A percentile compares a stretch with the other conserved stretches of the same genome.
Evolutionary conservation across 2,888 invertebrate genomes (phyloP).

Genomic region (Eupithecia vulgata): DNA sequence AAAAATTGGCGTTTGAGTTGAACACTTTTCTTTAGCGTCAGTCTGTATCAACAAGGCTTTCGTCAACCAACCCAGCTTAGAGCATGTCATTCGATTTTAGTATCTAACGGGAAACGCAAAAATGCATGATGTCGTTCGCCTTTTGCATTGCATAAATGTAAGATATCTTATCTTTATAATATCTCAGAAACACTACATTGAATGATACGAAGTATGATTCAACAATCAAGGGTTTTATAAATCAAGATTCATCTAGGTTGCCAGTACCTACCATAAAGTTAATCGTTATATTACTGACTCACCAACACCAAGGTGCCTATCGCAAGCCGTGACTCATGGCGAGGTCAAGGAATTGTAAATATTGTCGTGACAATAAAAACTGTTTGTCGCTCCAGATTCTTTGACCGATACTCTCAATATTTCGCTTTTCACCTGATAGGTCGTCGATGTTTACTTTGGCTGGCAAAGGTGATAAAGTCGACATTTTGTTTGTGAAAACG

Average conservation of each 20-base stretch:
- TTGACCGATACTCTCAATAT: conserved; percentile 33
- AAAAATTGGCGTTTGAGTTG: background rate
- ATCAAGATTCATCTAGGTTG: conserved; percentile 20
- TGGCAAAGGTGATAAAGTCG: background rate
- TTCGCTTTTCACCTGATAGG: conserved; percentile 16
- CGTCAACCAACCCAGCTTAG: background rate
- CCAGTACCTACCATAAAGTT: conserved; percentile 11
- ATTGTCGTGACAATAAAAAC: conserved; percentile 49
- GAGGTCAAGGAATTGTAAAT: conserved; percentile 57
- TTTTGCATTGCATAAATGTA: background rate
- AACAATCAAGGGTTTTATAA: conserved; percentile 6
- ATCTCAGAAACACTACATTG: background rate
- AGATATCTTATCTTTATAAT: background rate
- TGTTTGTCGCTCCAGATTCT: conserved; percentile 47
- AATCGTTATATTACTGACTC: conserved; percentile 48
- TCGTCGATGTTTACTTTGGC: conserved; percentile 5
- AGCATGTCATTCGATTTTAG: background rate
- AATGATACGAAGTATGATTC: background rate
- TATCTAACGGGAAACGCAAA: background rate
- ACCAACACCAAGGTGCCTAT: conserved; percentile 41
- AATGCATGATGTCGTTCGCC: background rate
- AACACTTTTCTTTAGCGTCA: background rate
- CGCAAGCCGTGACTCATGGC: conserved; percentile 51
- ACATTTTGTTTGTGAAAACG: background rate
- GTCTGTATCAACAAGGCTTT: background rate